Base-by-base conservation (phyloP, 35 echinoderm and acorn worm genomes). In the Strongylocentrotus purpuratus region DNA sequence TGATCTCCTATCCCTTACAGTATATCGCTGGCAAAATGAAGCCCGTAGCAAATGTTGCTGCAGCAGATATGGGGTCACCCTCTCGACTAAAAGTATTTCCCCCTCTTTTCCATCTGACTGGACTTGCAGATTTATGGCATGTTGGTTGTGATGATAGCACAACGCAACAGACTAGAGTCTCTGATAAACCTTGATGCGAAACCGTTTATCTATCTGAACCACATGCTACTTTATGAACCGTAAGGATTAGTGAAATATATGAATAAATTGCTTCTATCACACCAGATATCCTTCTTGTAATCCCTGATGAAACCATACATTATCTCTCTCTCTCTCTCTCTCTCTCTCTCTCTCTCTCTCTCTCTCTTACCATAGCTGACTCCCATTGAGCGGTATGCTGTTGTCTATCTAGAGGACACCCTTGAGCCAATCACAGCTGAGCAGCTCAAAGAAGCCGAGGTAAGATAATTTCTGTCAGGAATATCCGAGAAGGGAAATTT, bases 381-480 rank as follows among this genome's bases (percentile, higher is more conserved):
- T 22, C 97, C 96, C 12, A 97, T 99, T 61, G 98, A 99, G 88
- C 98, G 96, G 92, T 99, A 99, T 97, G 98, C 98, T 50, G 92
- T 99, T 41, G 78, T 88, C 45, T 99, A 96, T 86, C 86, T 99
- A 45, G 98, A 98, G 89, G 94, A 95, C 2, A 97, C 96, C 32
- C 55, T 99, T 86, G 98, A 97, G 88, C 97, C 98, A 5, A 86
- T 97, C 18, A 94, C 97, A 45, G 88, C 94, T 86, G 98, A 99
- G 45, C 95, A 99, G 71, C 94, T 99, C 87, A 95, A 97, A 93
- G 98, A 97, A 94, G 98, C 98, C 32, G 98, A 99, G 98, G 98
- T 99, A 58, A 61, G 95, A 48, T 31, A 89, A 5, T 12, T 55
- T 14, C 35, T 3, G 35, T 41, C 1, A 41, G 35, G 35, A 41